phyloP scores from a whole-genome alignment of 2,797 vertebrate species.

The Thaleichthys pacificus region DNA sequence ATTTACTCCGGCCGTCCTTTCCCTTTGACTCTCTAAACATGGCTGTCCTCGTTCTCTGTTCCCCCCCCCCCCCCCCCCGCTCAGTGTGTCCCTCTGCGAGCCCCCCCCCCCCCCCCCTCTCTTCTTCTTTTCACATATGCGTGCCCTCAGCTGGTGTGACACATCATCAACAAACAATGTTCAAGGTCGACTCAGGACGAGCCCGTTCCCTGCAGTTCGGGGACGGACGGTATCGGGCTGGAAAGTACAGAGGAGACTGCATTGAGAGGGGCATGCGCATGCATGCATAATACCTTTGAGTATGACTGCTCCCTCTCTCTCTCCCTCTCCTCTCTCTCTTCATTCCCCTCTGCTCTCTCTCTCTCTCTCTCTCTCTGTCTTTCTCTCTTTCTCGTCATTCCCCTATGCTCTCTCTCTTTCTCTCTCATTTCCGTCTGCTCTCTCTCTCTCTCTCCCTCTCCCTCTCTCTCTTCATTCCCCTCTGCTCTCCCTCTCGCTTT shows the following conservation, averaged over 20 bases:
- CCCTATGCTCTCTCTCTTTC: slow-evolving; percentile 16
- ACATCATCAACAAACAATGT: slow-evolving; percentile 21
- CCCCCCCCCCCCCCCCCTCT: background rate
- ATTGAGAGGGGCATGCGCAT: slow-evolving; percentile 16
- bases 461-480: slow-evolving; percentile 18
- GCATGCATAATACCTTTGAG: slow-evolving; percentile 33
- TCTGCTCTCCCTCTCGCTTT: slow-evolving; percentile 21
- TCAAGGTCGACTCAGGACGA: slow-evolving; percentile 55
- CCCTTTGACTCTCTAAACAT: background rate
- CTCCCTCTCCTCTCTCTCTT: slow-evolving; percentile 1
- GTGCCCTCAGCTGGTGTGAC: slow-evolving; percentile 11
- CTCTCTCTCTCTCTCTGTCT: background rate
- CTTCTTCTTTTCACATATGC: slow-evolving; percentile 9
- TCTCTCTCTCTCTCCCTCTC: slow-evolving; percentile 21
- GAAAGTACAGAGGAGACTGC: slow-evolving; percentile 9
- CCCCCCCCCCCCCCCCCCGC: background rate
- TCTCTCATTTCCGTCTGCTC: slow-evolving; percentile 11
- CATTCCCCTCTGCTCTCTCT: background rate
- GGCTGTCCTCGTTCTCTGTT: background rate
- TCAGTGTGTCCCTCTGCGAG: background rate
- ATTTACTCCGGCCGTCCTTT: background rate
- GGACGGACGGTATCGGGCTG: slow-evolving; percentile 13
- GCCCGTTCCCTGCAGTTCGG: slow-evolving; percentile 39
- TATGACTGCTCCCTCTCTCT: background rate
- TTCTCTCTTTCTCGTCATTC: no score